phyloP scores from a whole-genome alignment of 2,888 invertebrate species.

The Timandra comae region DNA sequence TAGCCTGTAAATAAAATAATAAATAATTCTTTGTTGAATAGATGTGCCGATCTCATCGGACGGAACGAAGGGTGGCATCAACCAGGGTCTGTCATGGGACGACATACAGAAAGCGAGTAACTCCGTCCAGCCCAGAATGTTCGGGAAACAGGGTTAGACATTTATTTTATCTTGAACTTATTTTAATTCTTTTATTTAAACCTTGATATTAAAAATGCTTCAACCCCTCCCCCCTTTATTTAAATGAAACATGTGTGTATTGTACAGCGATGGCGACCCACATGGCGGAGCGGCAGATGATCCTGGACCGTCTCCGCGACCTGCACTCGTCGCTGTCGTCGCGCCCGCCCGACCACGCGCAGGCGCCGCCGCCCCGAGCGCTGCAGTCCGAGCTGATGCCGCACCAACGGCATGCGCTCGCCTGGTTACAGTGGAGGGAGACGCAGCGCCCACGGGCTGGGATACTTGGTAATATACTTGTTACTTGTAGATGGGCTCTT shows the following conservation, averaged over 20 bases:
- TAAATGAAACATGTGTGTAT: no score
- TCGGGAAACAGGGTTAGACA: slow-evolving; percentile 68
- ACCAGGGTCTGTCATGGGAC: slow-evolving; percentile 64
- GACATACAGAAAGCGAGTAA: slow-evolving; percentile 70
- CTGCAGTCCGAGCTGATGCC: slow-evolving; percentile 83
- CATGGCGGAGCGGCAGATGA: slow-evolving; percentile 80
- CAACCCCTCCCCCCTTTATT: no score
- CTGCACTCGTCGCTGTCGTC: slow-evolving; percentile 83
- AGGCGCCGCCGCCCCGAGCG: slow-evolving; percentile 78
- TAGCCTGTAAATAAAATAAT: no score
- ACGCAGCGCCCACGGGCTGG: slow-evolving; percentile 90
- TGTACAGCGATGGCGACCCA: slow-evolving; percentile 83
- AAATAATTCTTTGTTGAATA: no score
- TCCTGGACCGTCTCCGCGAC: slow-evolving; percentile 82
- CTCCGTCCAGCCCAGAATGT: slow-evolving; percentile 74
- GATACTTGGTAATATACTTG: slow-evolving; percentile 89
- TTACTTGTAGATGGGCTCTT: no score
- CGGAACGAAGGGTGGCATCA: slow-evolving; percentile 46
- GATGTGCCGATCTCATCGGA: slow-evolving; percentile 41
- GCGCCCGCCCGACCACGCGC: slow-evolving; percentile 79
- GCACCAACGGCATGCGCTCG: slow-evolving; percentile 90
- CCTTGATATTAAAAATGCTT: no score
- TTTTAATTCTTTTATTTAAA: no score
- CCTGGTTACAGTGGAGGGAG: slow-evolving; percentile 95
- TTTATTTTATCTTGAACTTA: no score